These are phyloP conservation scores for Cepphus grylle DNA, from an alignment of 2,113 vertebrate species.

Conservation along the genomic window DNA sequence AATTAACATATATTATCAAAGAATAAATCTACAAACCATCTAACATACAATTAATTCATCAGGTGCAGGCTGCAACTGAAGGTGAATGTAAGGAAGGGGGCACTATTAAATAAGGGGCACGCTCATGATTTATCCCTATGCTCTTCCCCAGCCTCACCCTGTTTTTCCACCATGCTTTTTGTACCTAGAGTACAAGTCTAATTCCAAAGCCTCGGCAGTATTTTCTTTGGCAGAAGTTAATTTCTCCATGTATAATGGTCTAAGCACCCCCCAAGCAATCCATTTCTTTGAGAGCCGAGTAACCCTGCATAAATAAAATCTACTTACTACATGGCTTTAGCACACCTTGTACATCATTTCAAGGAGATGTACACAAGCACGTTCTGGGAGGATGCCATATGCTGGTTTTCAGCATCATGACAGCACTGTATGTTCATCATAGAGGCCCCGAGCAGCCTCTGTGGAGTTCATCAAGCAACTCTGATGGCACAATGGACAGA, in stretches of 20 bases:
- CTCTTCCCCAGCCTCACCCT: not conserved
- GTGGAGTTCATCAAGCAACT: not conserved
- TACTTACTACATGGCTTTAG: not conserved
- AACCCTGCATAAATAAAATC: not conserved
- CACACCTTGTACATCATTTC: not conserved
- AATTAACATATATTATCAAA: not conserved
- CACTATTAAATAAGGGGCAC: not conserved
- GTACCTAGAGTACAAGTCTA: not conserved
- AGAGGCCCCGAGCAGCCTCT: not conserved
- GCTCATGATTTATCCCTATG: not conserved
- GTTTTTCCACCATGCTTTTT: not conserved
- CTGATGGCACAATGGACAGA: not conserved
- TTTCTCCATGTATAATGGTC: not conserved
- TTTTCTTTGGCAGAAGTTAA: not conserved
- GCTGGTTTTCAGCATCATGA: not conserved
- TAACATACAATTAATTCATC: not conserved
- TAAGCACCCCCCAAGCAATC: not conserved
- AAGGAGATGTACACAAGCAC: not conserved
- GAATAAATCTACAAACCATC: not conserved
- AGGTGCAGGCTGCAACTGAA: not conserved
- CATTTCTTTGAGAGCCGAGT: not conserved
- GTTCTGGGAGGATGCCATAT: not conserved
- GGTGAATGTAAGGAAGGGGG: not conserved
- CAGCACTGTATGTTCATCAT: rapidly evolving
- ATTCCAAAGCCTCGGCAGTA: not conserved